Conservation (phyloP, 2,797 vertebrate genomes). For the Euthynnus affinis region DNA sequence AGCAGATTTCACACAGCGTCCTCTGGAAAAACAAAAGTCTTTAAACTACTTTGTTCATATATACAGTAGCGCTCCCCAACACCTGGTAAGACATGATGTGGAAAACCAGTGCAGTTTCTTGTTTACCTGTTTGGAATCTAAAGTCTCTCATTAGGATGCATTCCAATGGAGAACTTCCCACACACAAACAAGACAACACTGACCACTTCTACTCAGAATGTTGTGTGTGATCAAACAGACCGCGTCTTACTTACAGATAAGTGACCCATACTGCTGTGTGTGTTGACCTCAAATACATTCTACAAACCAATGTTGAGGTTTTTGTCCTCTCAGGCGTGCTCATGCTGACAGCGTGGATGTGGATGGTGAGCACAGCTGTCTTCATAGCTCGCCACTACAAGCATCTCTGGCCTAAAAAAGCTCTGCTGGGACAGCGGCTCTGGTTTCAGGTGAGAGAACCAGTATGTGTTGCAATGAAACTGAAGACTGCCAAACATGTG, state of each 20-base stretch:
- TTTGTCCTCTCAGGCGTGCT: constrained; percentile 79
- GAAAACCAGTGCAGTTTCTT: no score
- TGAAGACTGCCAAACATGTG: not conserved
- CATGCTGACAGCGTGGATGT: constrained; percentile 92
- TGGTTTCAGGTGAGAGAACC: constrained; percentile 91
- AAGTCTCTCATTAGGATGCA: not conserved
- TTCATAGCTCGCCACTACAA: constrained; percentile 91
- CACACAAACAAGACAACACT: not conserved
- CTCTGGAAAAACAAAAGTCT: no score
- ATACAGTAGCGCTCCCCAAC: no score
- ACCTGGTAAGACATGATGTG: not conserved
- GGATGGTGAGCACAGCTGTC: constrained; percentile 86
- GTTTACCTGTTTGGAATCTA: not conserved
- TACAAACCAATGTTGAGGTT: not conserved
- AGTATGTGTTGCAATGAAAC: not conserved
- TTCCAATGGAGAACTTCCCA: not conserved
- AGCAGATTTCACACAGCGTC: no score
- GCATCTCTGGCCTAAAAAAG: constrained; percentile 83
- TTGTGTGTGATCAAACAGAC: not conserved
- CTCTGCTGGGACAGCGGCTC: constrained; percentile 84
- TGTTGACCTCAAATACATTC: no score
- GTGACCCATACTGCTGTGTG: no score
- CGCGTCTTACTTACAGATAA: not conserved
- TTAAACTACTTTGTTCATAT: no score
- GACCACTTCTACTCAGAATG: not conserved